phyloP scores from a whole-genome alignment of 2,113 vertebrate species.

The Alaudala cheleensis region DNA sequence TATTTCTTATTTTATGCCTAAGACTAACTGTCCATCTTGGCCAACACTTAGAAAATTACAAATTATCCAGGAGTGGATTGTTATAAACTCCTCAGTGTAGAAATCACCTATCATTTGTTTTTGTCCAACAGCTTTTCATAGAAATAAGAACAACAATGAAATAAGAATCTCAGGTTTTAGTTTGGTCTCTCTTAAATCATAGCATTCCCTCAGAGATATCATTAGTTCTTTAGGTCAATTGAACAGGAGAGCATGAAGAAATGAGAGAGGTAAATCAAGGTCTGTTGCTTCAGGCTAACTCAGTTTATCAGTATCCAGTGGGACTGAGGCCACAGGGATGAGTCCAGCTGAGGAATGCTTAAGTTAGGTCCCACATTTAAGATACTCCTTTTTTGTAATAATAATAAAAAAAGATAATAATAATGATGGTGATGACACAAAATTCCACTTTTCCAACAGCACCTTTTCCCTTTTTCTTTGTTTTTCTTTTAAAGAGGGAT shows the following conservation, averaged over 20 bases:
- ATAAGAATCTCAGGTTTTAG: neutral
- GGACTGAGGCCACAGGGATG: neutral
- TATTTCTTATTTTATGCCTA: neutral
- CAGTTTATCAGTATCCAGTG: neutral
- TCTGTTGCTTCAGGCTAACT: neutral
- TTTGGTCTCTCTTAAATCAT: neutral
- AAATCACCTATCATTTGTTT: neutral
- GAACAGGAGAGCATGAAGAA: neutral
- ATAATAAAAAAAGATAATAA: neutral
- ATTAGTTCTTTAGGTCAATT: neutral
- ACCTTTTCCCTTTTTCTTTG: neutral
- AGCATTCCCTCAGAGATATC: accelerated
- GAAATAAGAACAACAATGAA: neutral
- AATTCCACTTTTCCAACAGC: neutral
- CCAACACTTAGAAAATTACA: neutral
- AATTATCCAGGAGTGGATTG: neutral
- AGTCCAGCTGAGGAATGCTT: neutral
- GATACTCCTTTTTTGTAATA: neutral
- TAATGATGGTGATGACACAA: neutral
- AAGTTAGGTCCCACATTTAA: neutral
- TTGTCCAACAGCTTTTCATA: neutral
- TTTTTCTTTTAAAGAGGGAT: neutral
- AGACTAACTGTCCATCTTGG: neutral
- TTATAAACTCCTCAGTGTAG: neutral
- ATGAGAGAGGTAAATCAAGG: neutral